Evolutionary conservation across 2,888 invertebrate genomes (phyloP), one percentile per base, ranked within the genome.

Genomic region (Catocala sponsa): DNA sequence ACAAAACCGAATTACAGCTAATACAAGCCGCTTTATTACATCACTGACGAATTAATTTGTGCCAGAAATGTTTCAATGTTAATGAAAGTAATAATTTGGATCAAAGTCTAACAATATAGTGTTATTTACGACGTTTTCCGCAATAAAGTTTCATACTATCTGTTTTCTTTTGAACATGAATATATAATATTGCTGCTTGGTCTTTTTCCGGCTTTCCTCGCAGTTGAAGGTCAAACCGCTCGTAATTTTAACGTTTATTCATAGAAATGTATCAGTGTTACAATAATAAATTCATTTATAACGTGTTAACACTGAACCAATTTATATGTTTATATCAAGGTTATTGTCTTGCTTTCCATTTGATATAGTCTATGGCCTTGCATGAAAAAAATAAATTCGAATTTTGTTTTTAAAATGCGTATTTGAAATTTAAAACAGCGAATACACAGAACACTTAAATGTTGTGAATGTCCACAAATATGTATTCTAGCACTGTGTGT

Each of bases 51-150:
- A 10, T 33, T 12, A 25, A 9, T 54, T 44, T 7, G 33, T 6
- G 44, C 53, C 43, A 54, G 43, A 35, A 53, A 50, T 11, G 15
- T 15, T 15, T 50, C n/a, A 42, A 12, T 25, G 33, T 15, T 2
- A 33, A 15, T 32, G 6, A 44, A 50, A 44, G 43, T 47, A 25
- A 47, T 47, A n/a, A 25, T 47, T 47, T 41, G 0, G 32, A 55
- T 55, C 48, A 49, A 50, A 56, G 13, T 48, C 32, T 42, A 35
- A 13, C 43, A 33, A 44, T 9, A 38, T 38, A 6, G 6, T 6
- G 11, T 51, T n/a, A 43, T 53, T 60, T 55, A 57, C 25, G 53
- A 62, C 32, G 38, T n/a, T 44, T 62, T 54, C 53, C 53, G 41
- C 42, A 46, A 54, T 56, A 56, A 53, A 59, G 4, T 4, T 42